A percentile compares a stretch with the other conserved stretches of the same genome.
Conservation (phyloP, 2,888 invertebrate genomes). For the Nebria brevicollis region DNA sequence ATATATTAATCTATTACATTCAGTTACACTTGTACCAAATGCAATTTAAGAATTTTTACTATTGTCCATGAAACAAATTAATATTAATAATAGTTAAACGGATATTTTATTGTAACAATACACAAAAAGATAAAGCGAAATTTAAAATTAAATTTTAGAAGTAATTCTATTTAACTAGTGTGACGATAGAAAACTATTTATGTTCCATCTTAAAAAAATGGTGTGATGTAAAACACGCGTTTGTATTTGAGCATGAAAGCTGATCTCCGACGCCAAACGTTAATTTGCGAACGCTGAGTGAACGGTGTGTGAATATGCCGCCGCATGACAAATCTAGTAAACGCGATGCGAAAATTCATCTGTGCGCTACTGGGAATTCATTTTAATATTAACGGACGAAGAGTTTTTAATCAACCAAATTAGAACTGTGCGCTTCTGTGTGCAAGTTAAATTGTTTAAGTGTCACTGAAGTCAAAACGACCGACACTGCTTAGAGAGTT, state of each 20-base stretch:
- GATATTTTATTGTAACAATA: no score
- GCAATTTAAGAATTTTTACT: no score
- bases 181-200: constrained; percentile 2
- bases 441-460: not conserved
- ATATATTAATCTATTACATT: no score
- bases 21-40: no score
- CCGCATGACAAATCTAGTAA: constrained; percentile 57
- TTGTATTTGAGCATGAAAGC: constrained; percentile 47
- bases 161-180: not conserved
- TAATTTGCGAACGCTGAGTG: constrained; percentile 52
- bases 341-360: constrained; percentile 54
- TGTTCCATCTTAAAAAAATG: not conserved
- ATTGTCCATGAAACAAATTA: no score
- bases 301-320: constrained; percentile 55
- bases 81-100: no score
- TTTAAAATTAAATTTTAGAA: not conserved
- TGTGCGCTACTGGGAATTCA: constrained; percentile 53
- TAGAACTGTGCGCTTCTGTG: constrained; percentile 51
- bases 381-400: constrained; percentile 59
- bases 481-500: not conserved
- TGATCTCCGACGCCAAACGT: constrained; percentile 51
- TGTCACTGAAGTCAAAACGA: constrained; percentile 1
- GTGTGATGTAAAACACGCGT: constrained; percentile 4
- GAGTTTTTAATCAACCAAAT: constrained; percentile 60
- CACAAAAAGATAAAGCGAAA: not conserved